Base-by-base conservation (phyloP, 1,140 invertebrate species). In the Periplaneta americana region DNA sequence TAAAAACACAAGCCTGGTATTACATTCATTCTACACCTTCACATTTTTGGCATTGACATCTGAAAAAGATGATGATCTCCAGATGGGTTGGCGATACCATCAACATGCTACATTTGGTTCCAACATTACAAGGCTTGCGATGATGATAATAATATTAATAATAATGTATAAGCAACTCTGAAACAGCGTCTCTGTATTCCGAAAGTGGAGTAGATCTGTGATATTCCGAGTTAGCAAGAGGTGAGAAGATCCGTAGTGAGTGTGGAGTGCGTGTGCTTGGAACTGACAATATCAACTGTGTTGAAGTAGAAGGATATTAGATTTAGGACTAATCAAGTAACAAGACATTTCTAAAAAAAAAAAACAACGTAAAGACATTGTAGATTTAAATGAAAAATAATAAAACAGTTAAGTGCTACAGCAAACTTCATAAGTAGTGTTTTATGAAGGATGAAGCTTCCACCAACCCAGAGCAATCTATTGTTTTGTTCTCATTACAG, bases 181-280 rank as follows among this genome's bases (percentile, higher is more conserved):
- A 22, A 36, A 17, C 76, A 78, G 76, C 22, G 28, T 36, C 28
- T 36, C 34, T 78, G 34, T n/a, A n/a, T 34, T n/a, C 36, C 34
- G 22, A 31, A 28, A 36, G 34, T 78, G 76, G 76, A 78, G 76
- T 78, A 78, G 76, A 78, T 78, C 76, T 78, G 76, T 78, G 76
- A 78, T 78, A 78, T 78, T 78, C 76, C 28, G 76, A 34, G 28
- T 36, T 36, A 36, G 76, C 28, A n/a, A 36, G 35, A 28, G 28
- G 36, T 36, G 76, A n/a, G 35, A 22, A 34, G 33, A 74, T 37
- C 11, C 22, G n/a, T 37, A 22, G 15, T 66, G 39, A 80, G 39
- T 66, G 48, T n/a, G 22, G 48, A 13, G n/a, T 66, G n/a, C 22
- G 48, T 66, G 22, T 66, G 48, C 28, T 66, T 66, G 15, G 22